Evolutionary conservation across 2,113 vertebrate species (phyloP).

Genomic region (Ptychochromis oligacanthus): DNA sequence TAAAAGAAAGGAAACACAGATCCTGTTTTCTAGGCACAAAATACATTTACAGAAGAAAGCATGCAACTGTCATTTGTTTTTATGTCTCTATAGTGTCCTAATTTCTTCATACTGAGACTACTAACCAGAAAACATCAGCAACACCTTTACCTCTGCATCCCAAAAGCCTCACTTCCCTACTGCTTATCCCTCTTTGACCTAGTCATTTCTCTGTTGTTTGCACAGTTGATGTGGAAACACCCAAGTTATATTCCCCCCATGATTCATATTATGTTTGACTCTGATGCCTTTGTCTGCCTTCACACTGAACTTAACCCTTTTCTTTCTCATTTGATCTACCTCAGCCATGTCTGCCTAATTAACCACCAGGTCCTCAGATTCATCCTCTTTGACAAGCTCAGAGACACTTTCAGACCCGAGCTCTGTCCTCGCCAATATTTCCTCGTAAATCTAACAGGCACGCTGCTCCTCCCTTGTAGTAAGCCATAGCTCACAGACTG

Average conservation of each 20-base stretch:
- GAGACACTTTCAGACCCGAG: slow-evolving; percentile 50
- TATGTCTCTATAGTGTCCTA: neutral
- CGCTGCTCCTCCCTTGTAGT: slow-evolving; percentile 42
- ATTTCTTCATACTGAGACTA: slow-evolving; percentile 4
- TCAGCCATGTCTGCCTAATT: slow-evolving; percentile 59
- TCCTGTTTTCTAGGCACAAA: neutral
- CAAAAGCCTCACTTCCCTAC: neutral
- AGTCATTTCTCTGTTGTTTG: slow-evolving; percentile 61
- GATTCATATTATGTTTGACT: slow-evolving; percentile 48
- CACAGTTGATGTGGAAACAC: slow-evolving; percentile 45
- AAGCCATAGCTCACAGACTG: slow-evolving; percentile 70
- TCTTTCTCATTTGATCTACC: slow-evolving; percentile 23
- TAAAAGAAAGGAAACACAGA: slow-evolving; percentile 12
- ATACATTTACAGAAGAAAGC: neutral
- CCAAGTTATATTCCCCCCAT: slow-evolving; percentile 25
- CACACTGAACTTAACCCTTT: slow-evolving; percentile 45
- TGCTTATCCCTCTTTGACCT: slow-evolving; percentile 32
- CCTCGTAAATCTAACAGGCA: slow-evolving; percentile 65
- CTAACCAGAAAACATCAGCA: neutral
- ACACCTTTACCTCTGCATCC: neutral
- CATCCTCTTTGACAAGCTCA: slow-evolving; percentile 36
- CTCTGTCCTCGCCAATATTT: slow-evolving; percentile 52
- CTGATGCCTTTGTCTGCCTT: slow-evolving; percentile 46
- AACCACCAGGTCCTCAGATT: slow-evolving; percentile 34
- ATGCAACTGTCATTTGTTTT: neutral